Conservation (phyloP, 2,797 vertebrate genomes). For the Pachyuromys duprasi region DNA sequence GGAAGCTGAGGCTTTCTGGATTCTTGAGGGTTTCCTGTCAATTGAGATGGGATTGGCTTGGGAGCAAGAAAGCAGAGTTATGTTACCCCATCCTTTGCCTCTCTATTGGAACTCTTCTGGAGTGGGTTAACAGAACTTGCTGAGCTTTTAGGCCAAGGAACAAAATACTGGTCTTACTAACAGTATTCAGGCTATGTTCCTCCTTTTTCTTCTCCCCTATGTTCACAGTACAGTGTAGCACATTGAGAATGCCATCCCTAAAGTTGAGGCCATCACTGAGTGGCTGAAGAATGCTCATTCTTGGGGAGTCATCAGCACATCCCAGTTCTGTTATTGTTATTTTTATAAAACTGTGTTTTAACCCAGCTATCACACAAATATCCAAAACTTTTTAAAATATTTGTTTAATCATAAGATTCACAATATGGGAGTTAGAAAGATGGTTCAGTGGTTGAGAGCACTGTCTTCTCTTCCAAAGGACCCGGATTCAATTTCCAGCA, state of each 20-base stretch:
- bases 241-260: background rate
- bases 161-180: background rate
- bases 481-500: too few relatives aligned
- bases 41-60: background rate
- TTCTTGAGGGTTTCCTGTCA: background rate
- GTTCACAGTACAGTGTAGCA: background rate
- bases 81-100: background rate
- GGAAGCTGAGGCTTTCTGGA: constrained; percentile 20
- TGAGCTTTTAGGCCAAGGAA: background rate
- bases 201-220: background rate
- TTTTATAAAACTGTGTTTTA: too few relatives aligned
- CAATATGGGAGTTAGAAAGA: too few relatives aligned
- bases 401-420: too few relatives aligned
- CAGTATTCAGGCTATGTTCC: background rate
- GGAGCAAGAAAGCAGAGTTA: background rate
- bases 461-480: too few relatives aligned
- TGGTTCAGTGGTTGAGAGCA: too few relatives aligned
- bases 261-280: background rate
- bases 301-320: background rate
- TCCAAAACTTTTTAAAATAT: too few relatives aligned
- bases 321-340: background rate
- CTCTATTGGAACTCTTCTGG: background rate
- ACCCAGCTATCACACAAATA: too few relatives aligned
- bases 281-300: background rate
- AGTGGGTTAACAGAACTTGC: background rate